phyloP scores from a whole-genome alignment of 2,113 vertebrate species.

The Apteryx mantelli region DNA sequence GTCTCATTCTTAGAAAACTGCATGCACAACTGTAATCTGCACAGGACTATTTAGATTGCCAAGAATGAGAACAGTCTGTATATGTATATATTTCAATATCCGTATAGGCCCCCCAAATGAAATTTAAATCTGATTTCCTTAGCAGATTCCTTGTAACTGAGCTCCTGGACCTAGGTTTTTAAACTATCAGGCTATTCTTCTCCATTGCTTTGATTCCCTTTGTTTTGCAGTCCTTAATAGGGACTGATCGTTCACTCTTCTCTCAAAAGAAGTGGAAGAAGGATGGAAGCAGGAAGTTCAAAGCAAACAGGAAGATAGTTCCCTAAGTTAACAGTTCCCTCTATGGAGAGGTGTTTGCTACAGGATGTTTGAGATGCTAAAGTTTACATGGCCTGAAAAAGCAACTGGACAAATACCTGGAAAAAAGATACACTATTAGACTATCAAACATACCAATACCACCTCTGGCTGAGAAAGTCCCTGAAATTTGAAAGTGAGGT shows the following conservation, averaged over 20 bases:
- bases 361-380: background rate
- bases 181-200: background rate
- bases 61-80: background rate
- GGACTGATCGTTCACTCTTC: background rate
- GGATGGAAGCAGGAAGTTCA: background rate
- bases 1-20: constrained; percentile 7
- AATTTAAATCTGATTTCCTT: background rate
- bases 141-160: background rate
- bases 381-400: background rate
- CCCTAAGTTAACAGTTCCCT: background rate
- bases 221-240: background rate
- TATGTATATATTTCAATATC: background rate
- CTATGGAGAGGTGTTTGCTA: background rate
- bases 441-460: background rate
- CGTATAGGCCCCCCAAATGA: background rate
- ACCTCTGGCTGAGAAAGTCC: background rate
- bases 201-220: background rate
- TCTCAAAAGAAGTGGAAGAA: background rate
- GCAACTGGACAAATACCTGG: background rate
- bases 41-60: background rate
- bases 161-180: background rate
- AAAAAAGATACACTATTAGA: background rate
- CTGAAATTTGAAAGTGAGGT: background rate
- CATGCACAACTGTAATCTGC: background rate
- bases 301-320: background rate